Evolutionary conservation across 2,888 invertebrate species (phyloP), one percentile per base, ranked within the genome.

Genomic region (Leptothorax acervorum): DNA sequence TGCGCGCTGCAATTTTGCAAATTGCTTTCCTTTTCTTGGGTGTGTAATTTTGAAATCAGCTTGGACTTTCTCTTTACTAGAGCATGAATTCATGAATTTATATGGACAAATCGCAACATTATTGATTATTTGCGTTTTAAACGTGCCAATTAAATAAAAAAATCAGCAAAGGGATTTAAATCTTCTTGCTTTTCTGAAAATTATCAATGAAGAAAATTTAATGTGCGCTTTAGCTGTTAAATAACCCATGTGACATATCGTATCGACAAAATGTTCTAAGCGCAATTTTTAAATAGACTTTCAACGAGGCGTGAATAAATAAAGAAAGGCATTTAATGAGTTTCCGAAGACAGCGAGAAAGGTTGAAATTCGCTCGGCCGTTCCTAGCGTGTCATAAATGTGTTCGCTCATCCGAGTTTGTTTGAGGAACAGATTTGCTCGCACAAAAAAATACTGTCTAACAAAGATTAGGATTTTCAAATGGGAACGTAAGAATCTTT

Each of bases 1-100:
- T 51, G 74, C 51, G 60, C 79, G 45, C 48, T 74, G 39, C 28
- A 81, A 81, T 73, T 81, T 81, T 74, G 60, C 75, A 74, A 74
- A 74, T 62, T 81, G 60, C 60, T 81, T 74, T 74, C 60, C 39
- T 81, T 74, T 81, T 73, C 74, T 74, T 74, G 9, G 79, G 39
- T 39, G 39, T 81, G 12, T 74, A 81, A 81, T 81, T 74, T 81
- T 12, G 23, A 35, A 57, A 18, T 73, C 35, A 57, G 57, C 55
- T 45, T 42, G 35, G 23, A 81, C 75, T 81, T 81, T 81, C 60
- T 48, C 60, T 73, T 73, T 35, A 60, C 35, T 31, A 39, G 48
- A 71, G 39, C 48, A 60, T 39, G 35, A 74, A 73, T 48, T 45
- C 70, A 79, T 48, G 45, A 35, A 60, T 51, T 51, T 28, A n/a